Conservation (phyloP, 2,888 invertebrate species). For the Watsonalla cultraria region DNA sequence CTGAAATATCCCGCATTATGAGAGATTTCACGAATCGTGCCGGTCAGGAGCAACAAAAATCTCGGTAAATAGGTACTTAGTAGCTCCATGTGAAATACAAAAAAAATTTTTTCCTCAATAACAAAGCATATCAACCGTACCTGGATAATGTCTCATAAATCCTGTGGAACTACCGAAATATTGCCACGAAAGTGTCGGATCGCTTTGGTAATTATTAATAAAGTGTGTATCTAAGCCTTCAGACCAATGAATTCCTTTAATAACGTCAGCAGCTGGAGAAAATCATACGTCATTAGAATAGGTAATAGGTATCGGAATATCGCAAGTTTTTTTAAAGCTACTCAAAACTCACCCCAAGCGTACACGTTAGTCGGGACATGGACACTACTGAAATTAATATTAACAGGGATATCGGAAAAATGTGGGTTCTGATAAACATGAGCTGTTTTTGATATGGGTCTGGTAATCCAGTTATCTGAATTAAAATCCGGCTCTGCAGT, state of each 20-base stretch:
- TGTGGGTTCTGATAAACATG: constrained; percentile 84
- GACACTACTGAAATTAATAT: constrained; percentile 90
- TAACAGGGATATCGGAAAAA: constrained; percentile 88
- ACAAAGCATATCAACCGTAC: constrained; percentile 65
- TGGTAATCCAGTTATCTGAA: constrained; percentile 71
- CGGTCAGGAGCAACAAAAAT: constrained; percentile 1
- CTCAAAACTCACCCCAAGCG: constrained; percentile 88
- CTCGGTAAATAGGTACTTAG: no score
- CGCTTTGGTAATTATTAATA: constrained; percentile 89
- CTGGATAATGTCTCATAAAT: constrained; percentile 98
- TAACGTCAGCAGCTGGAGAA: constrained; percentile 86
- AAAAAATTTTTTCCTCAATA: no score
- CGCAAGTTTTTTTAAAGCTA: constrained; percentile 7
- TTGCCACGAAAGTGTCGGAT: constrained; percentile 96
- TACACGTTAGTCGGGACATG: constrained; percentile 98
- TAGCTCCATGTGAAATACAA: no score
- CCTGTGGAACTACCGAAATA: constrained; percentile 98
- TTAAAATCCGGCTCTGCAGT: constrained; percentile 75
- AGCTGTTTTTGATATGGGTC: constrained; percentile 80
- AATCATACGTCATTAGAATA: constrained; percentile 6
- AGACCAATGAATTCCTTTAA: constrained; percentile 97
- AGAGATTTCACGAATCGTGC: constrained; percentile 1
- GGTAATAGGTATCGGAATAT: neutral
- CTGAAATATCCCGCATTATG: constrained; percentile 43
- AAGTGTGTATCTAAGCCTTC: constrained; percentile 94